phyloP scores from a whole-genome alignment of 2,888 invertebrate species.

The Dasypolia templi region DNA sequence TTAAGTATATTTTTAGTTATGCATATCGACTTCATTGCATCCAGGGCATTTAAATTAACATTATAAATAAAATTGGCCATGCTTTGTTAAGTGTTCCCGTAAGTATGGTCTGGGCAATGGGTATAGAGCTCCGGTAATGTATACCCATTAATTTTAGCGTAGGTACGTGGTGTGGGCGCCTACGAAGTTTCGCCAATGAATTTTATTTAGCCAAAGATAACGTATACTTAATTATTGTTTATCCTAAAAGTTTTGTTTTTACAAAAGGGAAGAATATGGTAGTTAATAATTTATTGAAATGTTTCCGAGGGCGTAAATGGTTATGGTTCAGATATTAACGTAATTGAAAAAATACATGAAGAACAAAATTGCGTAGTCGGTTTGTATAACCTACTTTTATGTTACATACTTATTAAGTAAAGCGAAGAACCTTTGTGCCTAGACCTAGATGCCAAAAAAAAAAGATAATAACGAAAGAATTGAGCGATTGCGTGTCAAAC shows the following conservation, averaged over 20 bases:
- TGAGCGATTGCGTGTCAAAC: slow-evolving; percentile 56
- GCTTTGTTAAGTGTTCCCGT: neutral
- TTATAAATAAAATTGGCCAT: neutral
- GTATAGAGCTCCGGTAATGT: slow-evolving; percentile 14
- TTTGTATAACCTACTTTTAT: neutral
- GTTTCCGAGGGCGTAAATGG: neutral
- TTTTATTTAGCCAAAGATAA: slow-evolving; percentile 15
- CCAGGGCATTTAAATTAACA: neutral
- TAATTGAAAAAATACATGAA: neutral
- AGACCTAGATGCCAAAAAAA: slow-evolving; percentile 36
- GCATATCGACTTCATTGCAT: neutral
- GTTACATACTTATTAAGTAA: neutral
- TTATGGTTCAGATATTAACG: neutral
- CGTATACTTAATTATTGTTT: neutral
- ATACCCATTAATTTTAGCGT: slow-evolving; percentile 27
- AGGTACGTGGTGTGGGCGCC: slow-evolving; percentile 27
- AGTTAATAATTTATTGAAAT: neutral
- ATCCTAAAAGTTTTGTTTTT: slow-evolving; percentile 1
- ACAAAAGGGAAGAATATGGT: neutral
- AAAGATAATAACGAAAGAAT: slow-evolving; percentile 44
- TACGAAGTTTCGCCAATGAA: neutral
- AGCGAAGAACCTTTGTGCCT: neutral
- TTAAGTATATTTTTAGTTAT: neutral
- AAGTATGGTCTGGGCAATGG: slow-evolving; percentile 9
- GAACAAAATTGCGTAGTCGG: neutral